Evolutionary conservation across 2,797 vertebrate species (phyloP), one percentile per base, ranked within the genome.

Genomic region (Ceryle rudis): DNA sequence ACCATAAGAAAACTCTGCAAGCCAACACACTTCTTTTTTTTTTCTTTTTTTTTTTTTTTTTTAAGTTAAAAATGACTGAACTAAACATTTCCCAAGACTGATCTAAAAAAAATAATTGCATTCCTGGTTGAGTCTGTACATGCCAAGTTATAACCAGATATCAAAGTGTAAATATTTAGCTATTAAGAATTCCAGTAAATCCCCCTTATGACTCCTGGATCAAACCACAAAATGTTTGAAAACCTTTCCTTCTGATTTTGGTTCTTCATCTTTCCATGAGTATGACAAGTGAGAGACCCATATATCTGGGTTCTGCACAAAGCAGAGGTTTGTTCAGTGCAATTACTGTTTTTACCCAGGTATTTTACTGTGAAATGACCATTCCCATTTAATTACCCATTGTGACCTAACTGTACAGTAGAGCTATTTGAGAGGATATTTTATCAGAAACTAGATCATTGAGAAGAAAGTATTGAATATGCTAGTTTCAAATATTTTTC

Each of bases 41-140:
- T 21, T 39, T 70, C 85, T 39, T 39, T 62, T 11, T 58, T 71
- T 21, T 69, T 39, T 70, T 87, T 39, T 39, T 62, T 11, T 58
- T 71, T 21, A 83, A 85, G 47, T 82, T 62, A 86, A 96, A 89
- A 65, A 81, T 92, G 74, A 85, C 47, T 79, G 86, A 96, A 71
- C 73, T 57, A 81, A 95, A 64, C 46, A 57, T 90, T 73, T 85
- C 85, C 94, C 66, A 83, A 92, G 55, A 66, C 13, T 28, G 35
- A 39, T 81, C 35, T 65, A 37, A 75, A 81, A 10, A 61, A 47
- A 83, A 77, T 61, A 70, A 81, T 94, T 84, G 33, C 64, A 52
- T 96, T 95, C 60, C 84, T 74, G 47, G 42, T 61, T 42, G 55
- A 93, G 73, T 88, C 41, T 14, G 84, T 83, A 78, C 11, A 47